Evolutionary conservation across 35 echinoderm and acorn worm genomes (phyloP).

Genomic region (Ptychodera flava): DNA sequence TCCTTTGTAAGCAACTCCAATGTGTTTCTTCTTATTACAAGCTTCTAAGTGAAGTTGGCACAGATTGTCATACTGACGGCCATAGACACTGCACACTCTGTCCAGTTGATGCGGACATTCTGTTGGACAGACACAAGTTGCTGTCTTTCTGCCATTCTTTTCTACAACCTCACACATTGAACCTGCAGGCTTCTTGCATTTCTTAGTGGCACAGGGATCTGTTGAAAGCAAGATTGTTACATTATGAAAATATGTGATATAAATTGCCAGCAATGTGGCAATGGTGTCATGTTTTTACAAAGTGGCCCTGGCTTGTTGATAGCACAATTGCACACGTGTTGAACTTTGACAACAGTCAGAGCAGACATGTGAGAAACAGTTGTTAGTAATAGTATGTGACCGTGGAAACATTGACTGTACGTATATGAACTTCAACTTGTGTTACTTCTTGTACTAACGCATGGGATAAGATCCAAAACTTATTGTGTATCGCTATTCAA

Average conservation of each 20-base stretch:
- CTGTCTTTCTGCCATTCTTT: constrained; percentile 45
- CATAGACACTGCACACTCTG: constrained; percentile 90
- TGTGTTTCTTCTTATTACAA: constrained; percentile 58
- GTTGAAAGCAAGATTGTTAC: background rate
- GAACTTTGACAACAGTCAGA: too few species aligned
- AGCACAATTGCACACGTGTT: too few species aligned
- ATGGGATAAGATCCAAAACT: too few species aligned
- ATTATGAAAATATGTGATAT: background rate
- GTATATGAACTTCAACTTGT: too few species aligned
- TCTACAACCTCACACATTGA: constrained; percentile 53
- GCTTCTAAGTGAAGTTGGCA: constrained; percentile 60
- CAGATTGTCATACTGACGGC: constrained; percentile 81
- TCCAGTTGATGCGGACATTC: constrained; percentile 26
- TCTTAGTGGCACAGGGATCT: constrained; percentile 46
- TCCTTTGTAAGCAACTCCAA: constrained; percentile 47
- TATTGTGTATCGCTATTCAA: too few species aligned
- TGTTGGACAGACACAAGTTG: constrained; percentile 67
- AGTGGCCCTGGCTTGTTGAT: too few species aligned
- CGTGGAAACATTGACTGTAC: too few species aligned
- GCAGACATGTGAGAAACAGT: too few species aligned
- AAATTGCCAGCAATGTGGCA: too few species aligned
- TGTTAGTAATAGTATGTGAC: too few species aligned
- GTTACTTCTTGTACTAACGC: too few species aligned
- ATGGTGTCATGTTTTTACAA: too few species aligned
- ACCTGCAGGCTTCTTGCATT: constrained; percentile 72